A percentile compares a stretch with the other conserved stretches of the same genome.
These are phyloP conservation scores for Bombus waltoni DNA, from an alignment of 1,140 invertebrate species.

Conservation along the genomic window DNA sequence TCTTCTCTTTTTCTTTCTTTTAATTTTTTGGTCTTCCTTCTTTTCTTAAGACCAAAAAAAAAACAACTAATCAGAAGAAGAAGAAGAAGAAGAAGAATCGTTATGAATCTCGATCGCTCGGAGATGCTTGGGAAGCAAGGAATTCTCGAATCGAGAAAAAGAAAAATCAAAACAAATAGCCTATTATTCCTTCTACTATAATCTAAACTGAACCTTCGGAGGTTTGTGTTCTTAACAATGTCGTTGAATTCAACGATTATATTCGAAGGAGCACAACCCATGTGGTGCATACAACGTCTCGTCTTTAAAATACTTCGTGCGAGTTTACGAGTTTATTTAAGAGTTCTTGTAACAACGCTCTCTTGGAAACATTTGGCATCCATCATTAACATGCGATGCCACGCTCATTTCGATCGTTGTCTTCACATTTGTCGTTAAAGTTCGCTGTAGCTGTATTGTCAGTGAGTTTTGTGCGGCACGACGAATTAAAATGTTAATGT, in stretches of 20 bases:
- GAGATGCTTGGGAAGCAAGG: not conserved
- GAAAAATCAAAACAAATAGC: slow-evolving; percentile 5
- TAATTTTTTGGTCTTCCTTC: not conserved
- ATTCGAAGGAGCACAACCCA: not conserved
- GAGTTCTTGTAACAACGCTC: not conserved
- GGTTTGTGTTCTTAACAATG: not conserved
- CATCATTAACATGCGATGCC: too few relatives aligned
- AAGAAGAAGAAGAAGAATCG: not conserved
- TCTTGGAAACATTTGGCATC: not conserved
- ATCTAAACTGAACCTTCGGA: too few relatives aligned
- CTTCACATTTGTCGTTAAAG: not conserved
- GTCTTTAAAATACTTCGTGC: not conserved
- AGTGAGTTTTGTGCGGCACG: too few relatives aligned
- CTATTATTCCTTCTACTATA: not conserved
- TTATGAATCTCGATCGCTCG: not conserved
- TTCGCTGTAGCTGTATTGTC: not conserved
- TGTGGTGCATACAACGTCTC: not conserved
- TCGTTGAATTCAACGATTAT: not conserved
- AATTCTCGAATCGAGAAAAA: not conserved
- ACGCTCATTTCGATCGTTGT: not conserved
- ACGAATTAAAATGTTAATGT: too few relatives aligned
- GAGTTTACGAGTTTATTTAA: not conserved
- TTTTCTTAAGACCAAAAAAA: not conserved
- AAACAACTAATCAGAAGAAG: not conserved
- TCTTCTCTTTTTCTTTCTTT: not conserved